Base-by-base conservation (phyloP, 1,140 invertebrate species). In the Melipona quadrifasciata region DNA sequence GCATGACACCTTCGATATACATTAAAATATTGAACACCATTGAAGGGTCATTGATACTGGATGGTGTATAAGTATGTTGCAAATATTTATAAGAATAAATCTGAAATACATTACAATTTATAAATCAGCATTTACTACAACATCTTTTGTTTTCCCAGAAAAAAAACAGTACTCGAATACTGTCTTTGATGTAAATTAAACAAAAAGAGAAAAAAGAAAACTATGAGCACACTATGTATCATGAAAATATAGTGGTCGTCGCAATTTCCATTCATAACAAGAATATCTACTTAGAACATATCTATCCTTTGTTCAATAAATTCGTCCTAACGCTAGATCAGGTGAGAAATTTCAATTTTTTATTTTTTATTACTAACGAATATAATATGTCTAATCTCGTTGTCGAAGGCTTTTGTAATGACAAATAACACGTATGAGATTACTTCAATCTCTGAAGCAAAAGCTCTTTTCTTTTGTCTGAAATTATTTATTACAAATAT, bases 401-500 rank as follows among this genome's bases (percentile, higher is more conserved):
- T 90, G 88, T 87, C 80, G 80, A 89, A 89, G 77, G 80, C 71
- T 86, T 80, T 88, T 87, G 71, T 84, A 83, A 84, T 82, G 68
- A 70, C 47, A 51, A 89, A 87, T 39, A 77, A 77, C 74, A 67
- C 89, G 84, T 31, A 39, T 76, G 65, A 68, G 61, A 74, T 58
- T 67, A 31, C 68, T 90, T 86, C 57, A 79, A 72, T 82, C 58
- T 84, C 16, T 74, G 78, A 81, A 84, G 68, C 72, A 83, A 71
- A 80, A 70, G 72, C 51, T 39, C 51, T 39, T 61, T 72, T 24
- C n/a, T 24, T 61, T 85, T 87, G 83, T 87, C 86, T 81, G 86
- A 87, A 89, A 31, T 87, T 89, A 90, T 89, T 89, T 87, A 90
- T 87, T 76, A 67, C n/a, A 84, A 87, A 78, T 68, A n/a, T n/a